Percentiles rank a stretch among this genome's conserved stretches.
Conservation (phyloP, 1,140 invertebrate species). For the Coptotermes formosanus region DNA sequence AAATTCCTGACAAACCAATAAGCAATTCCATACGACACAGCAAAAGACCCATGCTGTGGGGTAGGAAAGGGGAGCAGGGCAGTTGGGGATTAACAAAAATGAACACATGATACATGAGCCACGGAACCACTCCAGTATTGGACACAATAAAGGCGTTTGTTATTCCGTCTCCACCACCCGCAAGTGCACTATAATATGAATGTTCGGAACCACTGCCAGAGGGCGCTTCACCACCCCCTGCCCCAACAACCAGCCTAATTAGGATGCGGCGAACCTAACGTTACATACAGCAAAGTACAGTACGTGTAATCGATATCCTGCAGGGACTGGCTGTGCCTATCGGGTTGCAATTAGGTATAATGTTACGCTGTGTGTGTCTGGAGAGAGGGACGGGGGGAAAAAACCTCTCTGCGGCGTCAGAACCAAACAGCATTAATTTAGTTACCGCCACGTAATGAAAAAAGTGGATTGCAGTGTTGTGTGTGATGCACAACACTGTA, state of each 20-base stretch:
- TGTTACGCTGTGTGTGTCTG: not conserved
- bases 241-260: conserved; percentile 1
- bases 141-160: conserved; percentile 15
- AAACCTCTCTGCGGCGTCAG: not conserved
- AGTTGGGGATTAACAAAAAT: not conserved
- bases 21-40: not conserved
- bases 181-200: not conserved
- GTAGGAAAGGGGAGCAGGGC: not conserved
- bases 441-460: conserved; percentile 18
- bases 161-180: conserved; percentile 6
- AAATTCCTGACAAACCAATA: not conserved
- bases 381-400: not conserved
- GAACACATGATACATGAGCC: conserved; percentile 5
- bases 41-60: not conserved
- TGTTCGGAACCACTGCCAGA: not conserved
- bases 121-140: conserved; percentile 9
- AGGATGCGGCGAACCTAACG: conserved; percentile 8
- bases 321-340: not conserved
- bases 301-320: conserved; percentile 6
- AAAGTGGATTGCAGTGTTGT: conserved; percentile 18
- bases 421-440: conserved; percentile 4
- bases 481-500: not conserved
- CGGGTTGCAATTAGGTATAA: conserved; percentile 15
- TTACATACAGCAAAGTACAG: conserved; percentile 12
- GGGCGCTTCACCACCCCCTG: not conserved